These are phyloP conservation scores for Oryzias woworae DNA, from an alignment of 2,113 vertebrate species.

Conservation along the genomic window DNA sequence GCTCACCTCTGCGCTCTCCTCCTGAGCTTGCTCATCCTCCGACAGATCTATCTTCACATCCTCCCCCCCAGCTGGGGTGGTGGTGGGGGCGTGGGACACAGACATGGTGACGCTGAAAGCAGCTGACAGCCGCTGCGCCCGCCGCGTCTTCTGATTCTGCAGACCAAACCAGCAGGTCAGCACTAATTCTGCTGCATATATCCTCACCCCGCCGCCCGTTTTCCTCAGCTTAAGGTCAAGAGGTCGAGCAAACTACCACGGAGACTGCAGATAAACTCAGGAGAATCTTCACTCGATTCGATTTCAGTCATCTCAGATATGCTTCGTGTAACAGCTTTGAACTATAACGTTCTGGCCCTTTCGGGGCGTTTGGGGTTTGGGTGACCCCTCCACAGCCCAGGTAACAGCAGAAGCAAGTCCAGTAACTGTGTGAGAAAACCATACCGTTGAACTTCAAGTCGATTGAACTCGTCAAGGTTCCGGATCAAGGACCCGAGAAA, in stretches of 20 bases:
- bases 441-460: slow-evolving; percentile 16
- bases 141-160: slow-evolving; percentile 84
- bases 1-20: slow-evolving; percentile 79
- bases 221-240: too few species aligned
- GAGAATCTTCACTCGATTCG: too few species aligned
- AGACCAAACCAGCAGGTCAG: not conserved
- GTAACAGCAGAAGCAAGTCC: too few species aligned
- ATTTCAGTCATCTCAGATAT: too few species aligned
- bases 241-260: too few species aligned
- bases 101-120: slow-evolving; percentile 69
- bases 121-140: slow-evolving; percentile 72
- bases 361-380: too few species aligned
- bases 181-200: not conserved
- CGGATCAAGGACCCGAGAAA: not conserved
- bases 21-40: slow-evolving; percentile 74
- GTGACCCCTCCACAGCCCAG: too few species aligned
- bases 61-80: slow-evolving; percentile 39
- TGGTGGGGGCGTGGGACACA: slow-evolving; percentile 4
- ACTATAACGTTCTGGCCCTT: too few species aligned
- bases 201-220: not conserved
- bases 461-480: slow-evolving; percentile 79
- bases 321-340: too few species aligned
- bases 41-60: slow-evolving; percentile 73
- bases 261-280: too few species aligned
- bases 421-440: too few species aligned